Evolutionary conservation across 2,113 vertebrate species (phyloP).

Genomic region (Atractosteus spatula): DNA sequence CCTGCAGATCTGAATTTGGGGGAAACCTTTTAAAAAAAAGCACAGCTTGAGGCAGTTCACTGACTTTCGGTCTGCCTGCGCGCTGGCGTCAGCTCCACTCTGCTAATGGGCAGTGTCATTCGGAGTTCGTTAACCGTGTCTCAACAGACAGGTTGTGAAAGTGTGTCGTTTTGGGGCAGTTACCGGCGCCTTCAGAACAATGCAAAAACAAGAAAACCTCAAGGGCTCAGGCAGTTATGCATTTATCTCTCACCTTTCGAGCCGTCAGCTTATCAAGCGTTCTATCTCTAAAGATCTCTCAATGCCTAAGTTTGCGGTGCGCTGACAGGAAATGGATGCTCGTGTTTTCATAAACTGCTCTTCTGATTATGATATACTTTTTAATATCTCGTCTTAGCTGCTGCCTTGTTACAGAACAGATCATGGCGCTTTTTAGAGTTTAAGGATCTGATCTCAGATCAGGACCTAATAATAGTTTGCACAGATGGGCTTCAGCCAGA

Average conservation of each 20-base stretch:
- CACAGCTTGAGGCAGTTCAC: too few species aligned
- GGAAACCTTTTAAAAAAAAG: too few species aligned
- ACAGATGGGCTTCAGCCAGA: constrained; percentile 7
- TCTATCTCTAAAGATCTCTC: neutral
- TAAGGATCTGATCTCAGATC: too few species aligned
- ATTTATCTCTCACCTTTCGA: constrained; percentile 22
- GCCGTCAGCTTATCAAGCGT: neutral
- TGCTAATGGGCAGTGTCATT: too few species aligned
- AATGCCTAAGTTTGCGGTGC: constrained; percentile 19
- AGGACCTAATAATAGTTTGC: constrained; percentile 20
- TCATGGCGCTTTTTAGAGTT: too few species aligned
- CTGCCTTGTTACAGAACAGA: neutral
- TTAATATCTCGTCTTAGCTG: constrained; percentile 5
- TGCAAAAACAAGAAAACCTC: constrained; percentile 12
- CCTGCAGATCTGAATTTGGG: too few species aligned
- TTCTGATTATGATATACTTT: constrained; percentile 20
- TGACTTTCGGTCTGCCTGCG: too few species aligned
- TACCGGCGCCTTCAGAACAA: neutral
- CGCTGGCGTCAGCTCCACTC: too few species aligned
- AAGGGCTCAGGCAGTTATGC: neutral
- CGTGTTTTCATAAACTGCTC: constrained; percentile 28
- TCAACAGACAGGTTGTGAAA: constrained; percentile 38
- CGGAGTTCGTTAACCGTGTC: too few species aligned
- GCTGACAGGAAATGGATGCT: constrained; percentile 44
- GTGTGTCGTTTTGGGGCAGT: constrained; percentile 28